Base-by-base conservation (phyloP, 1,140 invertebrate genomes). In the Eupeodes corollae region DNA sequence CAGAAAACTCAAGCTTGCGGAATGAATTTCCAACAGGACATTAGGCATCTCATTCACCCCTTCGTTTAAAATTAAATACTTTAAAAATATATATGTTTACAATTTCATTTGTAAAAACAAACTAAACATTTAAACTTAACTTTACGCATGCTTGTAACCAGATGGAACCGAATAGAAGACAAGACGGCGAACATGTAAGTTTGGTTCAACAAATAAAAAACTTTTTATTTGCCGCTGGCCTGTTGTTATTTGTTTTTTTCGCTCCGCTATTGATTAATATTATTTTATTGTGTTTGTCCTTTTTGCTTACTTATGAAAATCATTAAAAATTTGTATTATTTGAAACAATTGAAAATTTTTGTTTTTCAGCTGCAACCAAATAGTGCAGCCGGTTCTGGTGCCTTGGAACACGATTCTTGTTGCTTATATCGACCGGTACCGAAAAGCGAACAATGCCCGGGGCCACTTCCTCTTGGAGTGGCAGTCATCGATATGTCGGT, bases 401-500 rank as follows among this genome's bases (percentile, higher is more conserved):
- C 93, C 15, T 71, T 98, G 48, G 94, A 98, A 72, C 93, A 98
- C 69, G 93, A 98, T 74, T 79, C 88, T 1, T 91, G 92, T 62
- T 91, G 84, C 57, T 70, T 98, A 19, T 98, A 93, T 69, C 77
- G 84, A 38, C 75, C 78, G 50, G 65, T 79, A 47, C 71, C 75
- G 56, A 58, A 59, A 54, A 55, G 59, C 49, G 60, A 69, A 49
- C 61, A 62, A 48, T 70, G 65, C 48, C 62, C 67, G 1, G 90
- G 90, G 42, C 93, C 95, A 8, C 73, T 96, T 44, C 95, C 95
- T 1, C 71, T 98, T 5, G 91, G 93, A n/a, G 91, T 98, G 10
- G 88, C 92, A 16, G 92, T 98, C 6, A 95, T 99, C 46, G 94
- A 99, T 70, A 82, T 88, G 52, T 88, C 94, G 2, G 91, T 98